Evolutionary conservation across 1,140 invertebrate genomes (phyloP).

Genomic region (Papilio aristodemus): DNA sequence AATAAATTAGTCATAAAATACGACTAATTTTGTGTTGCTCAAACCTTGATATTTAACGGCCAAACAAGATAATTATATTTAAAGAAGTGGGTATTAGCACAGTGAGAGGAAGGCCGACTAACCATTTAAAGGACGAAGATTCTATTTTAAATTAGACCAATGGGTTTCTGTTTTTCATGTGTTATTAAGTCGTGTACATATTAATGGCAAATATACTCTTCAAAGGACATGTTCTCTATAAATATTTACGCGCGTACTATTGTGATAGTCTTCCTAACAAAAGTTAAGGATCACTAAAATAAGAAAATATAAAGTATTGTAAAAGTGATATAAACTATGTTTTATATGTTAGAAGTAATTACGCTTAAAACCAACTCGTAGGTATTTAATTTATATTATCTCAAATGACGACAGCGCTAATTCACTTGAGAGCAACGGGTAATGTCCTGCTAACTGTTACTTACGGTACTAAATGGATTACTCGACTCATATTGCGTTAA

Average conservation of each 20-base stretch:
- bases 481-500: slow-evolving; percentile 27
- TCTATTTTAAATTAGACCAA: not conserved
- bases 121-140: not conserved
- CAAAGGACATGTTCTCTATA: too few species aligned
- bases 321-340: too few species aligned
- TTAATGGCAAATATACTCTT: too few species aligned
- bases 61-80: not conserved
- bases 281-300: not conserved
- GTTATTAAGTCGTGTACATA: too few species aligned
- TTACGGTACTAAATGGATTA: slow-evolving; percentile 33
- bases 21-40: not conserved
- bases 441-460: slow-evolving; percentile 30
- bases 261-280: not conserved
- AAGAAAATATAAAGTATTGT: too few species aligned
- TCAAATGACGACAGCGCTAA: slow-evolving; percentile 6
- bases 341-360: not conserved
- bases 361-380: not conserved
- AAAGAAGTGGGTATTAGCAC: not conserved
- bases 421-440: slow-evolving; percentile 2
- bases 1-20: too few species aligned
- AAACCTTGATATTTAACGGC: not conserved
- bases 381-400: slow-evolving; percentile 2
- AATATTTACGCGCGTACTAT: too few species aligned
- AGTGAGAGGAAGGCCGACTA: not conserved
- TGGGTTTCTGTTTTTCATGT: too few species aligned